Conservation (phyloP, 2,888 invertebrate species). For the Thecophora atra region DNA sequence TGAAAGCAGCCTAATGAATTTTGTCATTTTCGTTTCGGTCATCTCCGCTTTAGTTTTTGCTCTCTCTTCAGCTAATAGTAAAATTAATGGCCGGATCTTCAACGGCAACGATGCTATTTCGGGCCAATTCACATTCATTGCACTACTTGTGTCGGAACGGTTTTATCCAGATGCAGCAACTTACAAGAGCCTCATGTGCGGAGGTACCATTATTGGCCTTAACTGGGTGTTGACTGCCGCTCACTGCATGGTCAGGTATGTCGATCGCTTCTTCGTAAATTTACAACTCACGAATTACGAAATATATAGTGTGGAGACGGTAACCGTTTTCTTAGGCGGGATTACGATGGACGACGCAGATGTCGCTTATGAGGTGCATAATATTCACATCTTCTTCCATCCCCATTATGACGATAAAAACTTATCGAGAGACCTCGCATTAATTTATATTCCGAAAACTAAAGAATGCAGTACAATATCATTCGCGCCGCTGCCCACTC, state of each 20-base stretch:
- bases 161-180: not conserved
- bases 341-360: not conserved
- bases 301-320: not conserved
- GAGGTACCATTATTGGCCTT: not conserved
- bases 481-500: not conserved
- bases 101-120: not conserved
- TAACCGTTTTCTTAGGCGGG: not conserved
- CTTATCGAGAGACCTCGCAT: not conserved
- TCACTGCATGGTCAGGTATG: constrained; percentile 1
- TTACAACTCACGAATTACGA: not conserved
- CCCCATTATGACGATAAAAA: not conserved
- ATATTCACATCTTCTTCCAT: not conserved
- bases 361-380: not conserved
- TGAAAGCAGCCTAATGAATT: too few species aligned
- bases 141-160: not conserved
- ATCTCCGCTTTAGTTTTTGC: too few species aligned
- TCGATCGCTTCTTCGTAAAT: not conserved
- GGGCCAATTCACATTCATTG: not conserved
- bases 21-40: too few species aligned
- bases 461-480: not conserved
- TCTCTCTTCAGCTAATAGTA: too few species aligned
- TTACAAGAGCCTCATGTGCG: not conserved
- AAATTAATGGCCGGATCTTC: not conserved
- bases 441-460: not conserved
- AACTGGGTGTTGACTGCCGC: constrained; percentile 7